phyloP scores from a whole-genome alignment of 2,797 vertebrate genomes.

The Danio tinwini region DNA sequence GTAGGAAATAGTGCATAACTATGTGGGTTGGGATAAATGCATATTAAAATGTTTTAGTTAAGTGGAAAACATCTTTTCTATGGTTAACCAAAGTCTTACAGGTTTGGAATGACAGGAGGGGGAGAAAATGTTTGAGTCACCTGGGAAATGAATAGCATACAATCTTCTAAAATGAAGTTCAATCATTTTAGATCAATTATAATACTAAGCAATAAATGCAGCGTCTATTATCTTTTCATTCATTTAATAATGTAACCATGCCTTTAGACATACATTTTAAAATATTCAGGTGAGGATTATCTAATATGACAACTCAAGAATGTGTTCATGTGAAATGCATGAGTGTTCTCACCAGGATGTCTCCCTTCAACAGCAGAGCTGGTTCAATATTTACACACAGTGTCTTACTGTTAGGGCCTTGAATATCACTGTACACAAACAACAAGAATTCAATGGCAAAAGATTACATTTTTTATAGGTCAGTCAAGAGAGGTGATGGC shows the following conservation, averaged over 20 bases:
- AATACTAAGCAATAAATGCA: not conserved
- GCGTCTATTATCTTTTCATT: not conserved
- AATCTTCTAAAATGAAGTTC: not conserved
- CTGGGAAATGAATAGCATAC: not conserved
- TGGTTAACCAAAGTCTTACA: not conserved
- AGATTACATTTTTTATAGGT: constrained; percentile 14
- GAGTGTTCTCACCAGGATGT: constrained; percentile 86
- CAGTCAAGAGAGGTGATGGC: constrained; percentile 1
- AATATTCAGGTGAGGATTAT: not conserved
- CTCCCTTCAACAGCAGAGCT: constrained; percentile 89
- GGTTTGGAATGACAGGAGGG: not conserved
- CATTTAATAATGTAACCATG: not conserved
- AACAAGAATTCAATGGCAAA: constrained; percentile 10
- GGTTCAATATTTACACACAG: constrained; percentile 88
- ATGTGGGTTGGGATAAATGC: too few species aligned
- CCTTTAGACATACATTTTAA: not conserved
- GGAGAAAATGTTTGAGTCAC: not conserved
- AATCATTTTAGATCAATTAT: not conserved
- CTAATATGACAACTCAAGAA: not conserved
- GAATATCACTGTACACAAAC: constrained; percentile 74
- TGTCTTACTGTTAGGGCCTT: constrained; percentile 79
- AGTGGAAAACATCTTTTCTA: not conserved
- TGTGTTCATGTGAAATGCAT: not conserved
- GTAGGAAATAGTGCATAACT: too few species aligned
- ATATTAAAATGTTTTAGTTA: too few species aligned